Evolutionary conservation across 2,113 vertebrate species (phyloP).

Genomic region (Toxotes chatareus): DNA sequence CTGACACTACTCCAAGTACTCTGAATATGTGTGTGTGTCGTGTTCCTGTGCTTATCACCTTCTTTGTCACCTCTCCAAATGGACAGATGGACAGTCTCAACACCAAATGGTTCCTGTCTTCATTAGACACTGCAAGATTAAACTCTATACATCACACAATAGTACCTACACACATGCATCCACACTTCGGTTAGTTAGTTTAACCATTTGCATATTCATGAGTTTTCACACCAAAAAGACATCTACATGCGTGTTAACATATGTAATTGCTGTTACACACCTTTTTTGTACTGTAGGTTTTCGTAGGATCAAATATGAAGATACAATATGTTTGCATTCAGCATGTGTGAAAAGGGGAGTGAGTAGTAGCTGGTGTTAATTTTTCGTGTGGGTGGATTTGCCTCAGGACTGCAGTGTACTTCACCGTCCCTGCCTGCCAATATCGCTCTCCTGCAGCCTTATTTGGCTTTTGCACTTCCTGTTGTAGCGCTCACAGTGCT

Average conservation of each 20-base stretch:
- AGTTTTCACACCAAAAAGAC: not conserved
- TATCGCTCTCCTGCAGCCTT: slow-evolving; percentile 47
- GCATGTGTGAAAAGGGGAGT: slow-evolving; percentile 32
- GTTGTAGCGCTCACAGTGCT: slow-evolving; percentile 41
- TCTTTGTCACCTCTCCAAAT: slow-evolving; percentile 81
- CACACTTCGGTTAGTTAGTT: slow-evolving; percentile 2
- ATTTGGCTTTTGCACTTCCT: slow-evolving; percentile 54
- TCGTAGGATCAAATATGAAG: not conserved
- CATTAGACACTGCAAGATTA: slow-evolving; percentile 74
- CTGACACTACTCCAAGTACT: slow-evolving; percentile 57
- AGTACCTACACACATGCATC: slow-evolving; percentile 9
- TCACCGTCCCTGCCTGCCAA: slow-evolving; percentile 41
- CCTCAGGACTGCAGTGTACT: slow-evolving; percentile 74
- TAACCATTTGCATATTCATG: not conserved
- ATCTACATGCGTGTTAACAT: not conserved
- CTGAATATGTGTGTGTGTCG: slow-evolving; percentile 44
- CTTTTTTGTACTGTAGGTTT: not conserved
- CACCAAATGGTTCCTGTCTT: slow-evolving; percentile 82
- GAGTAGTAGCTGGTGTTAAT: slow-evolving; percentile 54
- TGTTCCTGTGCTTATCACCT: slow-evolving; percentile 75
- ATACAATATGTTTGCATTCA: not conserved
- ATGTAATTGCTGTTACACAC: not conserved
- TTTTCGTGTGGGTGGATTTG: slow-evolving; percentile 66
- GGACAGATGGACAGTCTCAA: slow-evolving; percentile 82
- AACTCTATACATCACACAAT: slow-evolving; percentile 49